Percentiles rank a stretch among this genome's conserved stretches.
These are phyloP conservation scores for Scaptodrosophila lebanonensis DNA, from an alignment of 1,140 invertebrate species.

Conservation along the genomic window DNA sequence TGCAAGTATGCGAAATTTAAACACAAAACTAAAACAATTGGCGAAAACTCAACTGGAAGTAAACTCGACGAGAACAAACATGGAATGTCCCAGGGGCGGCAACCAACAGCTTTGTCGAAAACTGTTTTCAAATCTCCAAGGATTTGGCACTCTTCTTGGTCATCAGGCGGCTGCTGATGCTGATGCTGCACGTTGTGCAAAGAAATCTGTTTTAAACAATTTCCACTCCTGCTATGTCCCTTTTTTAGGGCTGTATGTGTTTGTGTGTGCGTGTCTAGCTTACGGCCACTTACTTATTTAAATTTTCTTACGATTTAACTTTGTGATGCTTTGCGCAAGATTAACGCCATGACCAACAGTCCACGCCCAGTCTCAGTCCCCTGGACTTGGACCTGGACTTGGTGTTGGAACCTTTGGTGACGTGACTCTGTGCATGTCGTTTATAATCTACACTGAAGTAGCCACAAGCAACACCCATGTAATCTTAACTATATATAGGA, in stretches of 20 bases:
- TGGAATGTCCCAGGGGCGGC: conserved; percentile 11
- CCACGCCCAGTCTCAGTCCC: neutral
- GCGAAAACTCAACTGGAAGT: conserved; percentile 28
- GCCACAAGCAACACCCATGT: conserved; percentile 68
- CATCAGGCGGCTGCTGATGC: too few relatives aligned
- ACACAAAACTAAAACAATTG: conserved; percentile 61
- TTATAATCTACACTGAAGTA: conserved; percentile 65
- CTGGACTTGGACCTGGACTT: neutral
- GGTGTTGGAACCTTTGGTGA: conserved; percentile 35
- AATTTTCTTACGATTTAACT: conserved; percentile 65
- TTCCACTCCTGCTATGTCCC: conserved; percentile 51
- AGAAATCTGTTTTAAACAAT: conserved; percentile 65
- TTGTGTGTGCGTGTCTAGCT: conserved; percentile 3
- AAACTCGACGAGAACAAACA: conserved; percentile 8
- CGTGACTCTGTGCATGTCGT: conserved; percentile 50
- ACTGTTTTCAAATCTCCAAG: conserved; percentile 42
- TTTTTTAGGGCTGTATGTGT: too few relatives aligned
- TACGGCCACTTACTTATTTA: conserved; percentile 33
- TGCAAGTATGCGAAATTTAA: conserved; percentile 42
- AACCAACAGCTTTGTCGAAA: conserved; percentile 14
- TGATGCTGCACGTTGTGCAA: conserved; percentile 38
- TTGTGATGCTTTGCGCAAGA: conserved; percentile 57
- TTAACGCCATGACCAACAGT: conserved; percentile 30
- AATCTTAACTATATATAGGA: conserved; percentile 33
- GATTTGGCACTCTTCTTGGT: too few relatives aligned